A percentile compares a stretch with the other conserved stretches of the same genome.
Conservation (phyloP, 2,888 invertebrate genomes). For the Lasioglossum malachurum region DNA sequence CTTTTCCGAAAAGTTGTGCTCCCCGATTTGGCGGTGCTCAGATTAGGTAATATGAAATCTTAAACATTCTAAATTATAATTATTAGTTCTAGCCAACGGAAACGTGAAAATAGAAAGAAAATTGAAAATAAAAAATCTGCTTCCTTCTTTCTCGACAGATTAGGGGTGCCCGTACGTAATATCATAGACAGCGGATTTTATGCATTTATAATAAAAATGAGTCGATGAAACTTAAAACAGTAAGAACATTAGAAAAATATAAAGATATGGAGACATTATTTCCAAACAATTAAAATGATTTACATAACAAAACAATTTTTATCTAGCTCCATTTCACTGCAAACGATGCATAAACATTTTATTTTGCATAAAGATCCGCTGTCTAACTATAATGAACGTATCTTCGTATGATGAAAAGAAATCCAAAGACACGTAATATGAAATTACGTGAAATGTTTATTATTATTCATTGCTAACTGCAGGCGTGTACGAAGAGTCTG, state of each 20-base stretch:
- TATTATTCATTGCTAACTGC: background rate
- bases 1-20: slow-evolving; percentile 90
- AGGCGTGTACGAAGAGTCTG: slow-evolving; percentile 89
- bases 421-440: background rate
- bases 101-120: background rate
- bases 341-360: background rate
- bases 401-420: background rate
- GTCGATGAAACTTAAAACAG: no score
- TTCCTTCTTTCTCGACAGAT: background rate
- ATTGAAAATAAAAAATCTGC: background rate
- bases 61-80: background rate
- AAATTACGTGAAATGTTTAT: background rate
- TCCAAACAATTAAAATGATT: no score
- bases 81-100: background rate
- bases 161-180: background rate
- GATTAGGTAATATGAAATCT: slow-evolving; percentile 85
- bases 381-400: background rate
- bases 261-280: no score
- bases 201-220: no score
- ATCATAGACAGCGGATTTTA: no score
- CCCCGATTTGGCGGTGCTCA: slow-evolving; percentile 89
- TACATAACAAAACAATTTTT: no score
- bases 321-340: no score
- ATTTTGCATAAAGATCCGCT: background rate
- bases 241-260: no score